Conservation (phyloP, 2,888 invertebrate genomes). For the Drosophila pseudotalamancana region DNA sequence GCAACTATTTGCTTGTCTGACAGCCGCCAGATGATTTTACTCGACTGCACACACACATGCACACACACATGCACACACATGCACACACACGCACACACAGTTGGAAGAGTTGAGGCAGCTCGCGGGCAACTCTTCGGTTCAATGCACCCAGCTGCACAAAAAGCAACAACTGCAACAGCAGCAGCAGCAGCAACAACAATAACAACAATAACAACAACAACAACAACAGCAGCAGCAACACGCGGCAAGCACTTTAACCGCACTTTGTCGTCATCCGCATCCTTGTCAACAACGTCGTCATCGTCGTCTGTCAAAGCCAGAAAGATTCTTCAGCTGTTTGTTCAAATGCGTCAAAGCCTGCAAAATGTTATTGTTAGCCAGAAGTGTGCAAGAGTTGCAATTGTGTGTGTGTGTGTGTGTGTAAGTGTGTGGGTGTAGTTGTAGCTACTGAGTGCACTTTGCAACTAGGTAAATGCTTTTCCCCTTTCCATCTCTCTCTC, state of each 20-base stretch:
- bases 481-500: constrained; percentile 1
- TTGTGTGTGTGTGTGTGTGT: too few species aligned
- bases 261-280: constrained; percentile 60
- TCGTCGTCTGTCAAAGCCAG: constrained; percentile 54
- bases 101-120: constrained; percentile 2
- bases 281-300: constrained; percentile 40
- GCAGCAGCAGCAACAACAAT: constrained; percentile 12
- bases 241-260: constrained; percentile 44
- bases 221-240: too few species aligned
- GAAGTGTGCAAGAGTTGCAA: neutral
- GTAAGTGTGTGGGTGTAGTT: too few species aligned
- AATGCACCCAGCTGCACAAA: constrained; percentile 57
- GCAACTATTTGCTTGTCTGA: constrained; percentile 45
- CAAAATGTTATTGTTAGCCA: constrained; percentile 26
- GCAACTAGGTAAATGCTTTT: constrained; percentile 28
- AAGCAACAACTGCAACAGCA: constrained; percentile 26
- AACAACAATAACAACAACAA: too few species aligned
- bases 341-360: constrained; percentile 36
- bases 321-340: constrained; percentile 43
- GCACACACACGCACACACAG: neutral
- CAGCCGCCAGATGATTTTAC: constrained; percentile 41
- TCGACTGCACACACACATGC: constrained; percentile 17
- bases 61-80: constrained; percentile 3
- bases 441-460: constrained; percentile 38
- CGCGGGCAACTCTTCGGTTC: constrained; percentile 38